These are phyloP conservation scores for Aporophyla nigra DNA, from an alignment of 2,888 invertebrate genomes.

Conservation along the genomic window DNA sequence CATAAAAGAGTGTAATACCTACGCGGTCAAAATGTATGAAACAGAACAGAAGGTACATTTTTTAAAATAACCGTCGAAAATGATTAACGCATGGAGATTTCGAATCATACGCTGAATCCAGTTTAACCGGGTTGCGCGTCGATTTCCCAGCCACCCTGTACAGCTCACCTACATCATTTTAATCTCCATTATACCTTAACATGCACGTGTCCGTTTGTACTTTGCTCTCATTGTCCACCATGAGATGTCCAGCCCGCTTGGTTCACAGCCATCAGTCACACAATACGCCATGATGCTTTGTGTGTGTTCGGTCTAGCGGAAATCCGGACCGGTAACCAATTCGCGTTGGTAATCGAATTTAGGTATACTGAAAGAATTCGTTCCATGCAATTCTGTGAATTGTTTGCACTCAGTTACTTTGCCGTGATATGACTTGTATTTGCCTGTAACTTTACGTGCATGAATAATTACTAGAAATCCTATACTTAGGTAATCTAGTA, in stretches of 20 bases:
- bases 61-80: no score
- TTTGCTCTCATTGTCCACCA: constrained; percentile 56
- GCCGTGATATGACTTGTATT: not conserved
- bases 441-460: not conserved
- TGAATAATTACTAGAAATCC: not conserved
- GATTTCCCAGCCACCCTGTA: not conserved
- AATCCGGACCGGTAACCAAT: constrained; percentile 53
- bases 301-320: constrained; percentile 47
- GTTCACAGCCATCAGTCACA: constrained; percentile 60
- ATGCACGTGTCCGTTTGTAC: constrained; percentile 43
- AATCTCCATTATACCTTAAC: constrained; percentile 33
- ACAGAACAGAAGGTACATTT: no score
- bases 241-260: constrained; percentile 48
- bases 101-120: no score
- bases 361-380: constrained; percentile 35
- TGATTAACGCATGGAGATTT: no score
- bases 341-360: constrained; percentile 53
- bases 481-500: not conserved
- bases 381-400: constrained; percentile 51
- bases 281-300: constrained; percentile 48
- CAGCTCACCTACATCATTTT: not conserved
- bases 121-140: no score
- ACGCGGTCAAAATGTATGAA: no score
- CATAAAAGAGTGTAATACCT: no score
- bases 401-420: constrained; percentile 4